Evolutionary conservation across 2,888 invertebrate genomes (phyloP), one percentile per base, ranked within the genome.

Genomic region (Macropis europaea): DNA sequence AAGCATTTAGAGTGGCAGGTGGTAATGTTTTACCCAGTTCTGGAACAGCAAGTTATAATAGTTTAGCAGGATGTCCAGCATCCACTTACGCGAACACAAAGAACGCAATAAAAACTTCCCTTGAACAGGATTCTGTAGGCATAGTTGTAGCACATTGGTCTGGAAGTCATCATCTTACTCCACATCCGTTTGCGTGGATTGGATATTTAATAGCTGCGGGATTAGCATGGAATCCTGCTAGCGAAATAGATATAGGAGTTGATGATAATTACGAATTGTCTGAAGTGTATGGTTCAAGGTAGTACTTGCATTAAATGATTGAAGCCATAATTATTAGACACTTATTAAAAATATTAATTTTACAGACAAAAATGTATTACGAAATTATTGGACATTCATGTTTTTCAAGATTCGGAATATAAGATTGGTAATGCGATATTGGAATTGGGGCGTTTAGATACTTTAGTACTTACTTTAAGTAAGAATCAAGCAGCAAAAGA

Each of bases 31-130:
- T 91, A 61, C 90, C 92, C 15, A 92, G 92, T 79, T 92, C 92
- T 19, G 93, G 93, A 17, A 93, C 93, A 24, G 92, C 93, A 36
- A 92, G 92, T 66, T 93, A 93, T 90, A 92, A 92, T 82, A 92
- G 92, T 81, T 84, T 93, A 50, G 91, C 92, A 5, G 93, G 93
- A 6, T 92, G 92, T 87, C 93, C 93, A 1, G 93, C 93, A 66
- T 93, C 92, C 13, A 91, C 93, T 5, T 89, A 92, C 9, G 91
- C 91, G 15, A 93, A 93, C 82, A 91, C 93, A 42, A 91, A 90
- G 79, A 91, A 91, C 79, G 92, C 92, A 4, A 89, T 92, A 40
- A 90, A 91, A 77, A 90, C 91, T 63, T 92, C 92, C 3, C 83
- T 90, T 1, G 90, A 90, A 7, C 91, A 92, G 69, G 87, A 91